phyloP scores from a whole-genome alignment of 2,113 vertebrate species.

The Neogobius melanostomus region DNA sequence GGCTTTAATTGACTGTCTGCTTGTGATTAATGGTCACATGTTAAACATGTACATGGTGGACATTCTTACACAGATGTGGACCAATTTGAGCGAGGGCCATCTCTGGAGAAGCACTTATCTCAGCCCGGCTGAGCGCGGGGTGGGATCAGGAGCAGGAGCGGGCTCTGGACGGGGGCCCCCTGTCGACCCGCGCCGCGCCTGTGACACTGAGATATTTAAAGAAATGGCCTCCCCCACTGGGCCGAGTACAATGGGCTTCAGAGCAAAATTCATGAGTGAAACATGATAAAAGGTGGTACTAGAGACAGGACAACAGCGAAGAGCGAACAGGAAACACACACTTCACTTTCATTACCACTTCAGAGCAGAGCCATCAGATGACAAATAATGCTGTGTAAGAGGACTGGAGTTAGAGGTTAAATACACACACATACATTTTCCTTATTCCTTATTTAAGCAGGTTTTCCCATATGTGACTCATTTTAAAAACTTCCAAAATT shows the following conservation, averaged over 20 bases:
- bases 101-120: slow-evolving; percentile 82
- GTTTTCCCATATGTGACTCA: too few relatives aligned
- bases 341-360: neutral
- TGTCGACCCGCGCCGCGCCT: slow-evolving; percentile 51
- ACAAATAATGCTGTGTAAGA: neutral
- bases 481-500: too few relatives aligned
- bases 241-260: slow-evolving; percentile 52
- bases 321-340: neutral
- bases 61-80: slow-evolving; percentile 73
- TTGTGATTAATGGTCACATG: slow-evolving; percentile 81
- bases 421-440: neutral
- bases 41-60: slow-evolving; percentile 84
- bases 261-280: slow-evolving; percentile 36
- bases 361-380: neutral
- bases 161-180: slow-evolving; percentile 55
- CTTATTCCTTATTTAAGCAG: too few relatives aligned
- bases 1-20: slow-evolving; percentile 77
- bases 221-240: slow-evolving; percentile 55
- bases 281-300: slow-evolving; percentile 37
- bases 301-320: slow-evolving; percentile 11
- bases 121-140: slow-evolving; percentile 67
- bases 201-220: slow-evolving; percentile 73
- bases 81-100: slow-evolving; percentile 71
- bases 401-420: neutral
- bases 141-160: slow-evolving; percentile 43